Base-by-base conservation (phyloP, 2,113 vertebrate species). In the Pitta sordida region DNA sequence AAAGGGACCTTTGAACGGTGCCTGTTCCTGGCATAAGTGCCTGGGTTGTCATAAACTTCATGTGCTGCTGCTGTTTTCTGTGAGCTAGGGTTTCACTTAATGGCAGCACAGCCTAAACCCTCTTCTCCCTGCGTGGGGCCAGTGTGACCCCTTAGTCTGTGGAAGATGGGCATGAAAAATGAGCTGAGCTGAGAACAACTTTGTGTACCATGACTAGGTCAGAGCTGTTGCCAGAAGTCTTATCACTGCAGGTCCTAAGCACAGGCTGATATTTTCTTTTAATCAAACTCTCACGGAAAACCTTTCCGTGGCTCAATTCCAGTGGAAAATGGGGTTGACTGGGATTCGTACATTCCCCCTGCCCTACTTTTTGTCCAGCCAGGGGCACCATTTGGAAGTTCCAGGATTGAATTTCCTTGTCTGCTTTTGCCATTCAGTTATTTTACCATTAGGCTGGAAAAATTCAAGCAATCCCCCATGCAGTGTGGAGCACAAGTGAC, bases 361-460 rank as follows among this genome's bases (percentile, higher is more conserved):
- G 43, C 41, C 65, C n/a, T 58, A 10, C 41, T 73, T 76, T 55
- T 48, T 3, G 0, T n/a, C 56, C 44, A 39, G 49, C 41, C 20
- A 36, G 32, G 5, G 6, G 29, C 48, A 92, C 44, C 5, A 0
- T 83, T 88, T 52, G 48, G 43, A 76, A 91, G 52, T 58, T 85
- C 37, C 75, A 74, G 71, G 36, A 86, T 87, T 79, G 74, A 80
- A 70, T 53, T 63, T 84, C 63, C 68, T 55, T 65, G 52, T 32
- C 49, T 85, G 29, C 73, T 87, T 94, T 74, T 79, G 39, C 74
- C 56, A 0, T 74, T 91, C 44, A 11, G 9, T 67, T 71, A n/a
- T 88, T 93, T 92, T 86, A 75, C 86, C 69, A 90, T 90, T 64
- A 39, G n/a, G 55, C 62, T 77, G 59, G 90, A 81, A 74, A 68